Base-by-base conservation (phyloP, 2,113 vertebrate genomes). In the Gobio gobio region DNA sequence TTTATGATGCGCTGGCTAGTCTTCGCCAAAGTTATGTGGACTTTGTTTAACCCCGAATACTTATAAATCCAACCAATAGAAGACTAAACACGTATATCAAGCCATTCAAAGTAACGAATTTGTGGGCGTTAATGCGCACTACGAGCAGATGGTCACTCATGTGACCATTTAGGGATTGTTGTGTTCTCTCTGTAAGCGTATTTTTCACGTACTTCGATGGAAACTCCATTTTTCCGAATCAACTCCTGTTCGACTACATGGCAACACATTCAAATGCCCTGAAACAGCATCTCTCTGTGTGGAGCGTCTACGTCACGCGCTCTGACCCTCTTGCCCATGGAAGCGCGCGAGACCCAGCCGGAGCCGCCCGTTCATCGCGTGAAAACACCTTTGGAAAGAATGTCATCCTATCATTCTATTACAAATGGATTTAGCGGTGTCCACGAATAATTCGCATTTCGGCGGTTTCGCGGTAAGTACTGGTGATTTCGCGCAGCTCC, bases 231-330 rank as follows among this genome's bases (percentile, higher is more conserved):
- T 58, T 24, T 40, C 36, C 5, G 0, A 18, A 18, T 58, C 22
- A 73, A 58, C 64, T 72, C 47, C 43, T 49, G 24, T 72, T 72
- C 51, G 47, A 83, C 29, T 56, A 72, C 81, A 83, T 73, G 66
- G 81, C 81, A 83, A 83, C 81, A 72, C 81, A 83, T 36, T 72
- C 56, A 72, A 83, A 83, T 83, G 64, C 49, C 81, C 45, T 68
- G 61, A 83, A 83, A 85, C 70, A 58, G 59, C 56, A 22, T 59
- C 78, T 84, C 74, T 78, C 83, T 80, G 24, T 77, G 82, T 66
- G 70, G 82, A 72, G 78, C 49, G 18, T 43, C 87, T 82, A 86
- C 87, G 87, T 88, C 87, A 88, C 87, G 43, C 85, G 70, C 5
- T 70, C 85, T 86, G 75, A 80, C 83, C 54, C 87, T 84, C 77